These are phyloP conservation scores for Zophobas morio DNA, from an alignment of 1,140 invertebrate species.

Conservation along the genomic window DNA sequence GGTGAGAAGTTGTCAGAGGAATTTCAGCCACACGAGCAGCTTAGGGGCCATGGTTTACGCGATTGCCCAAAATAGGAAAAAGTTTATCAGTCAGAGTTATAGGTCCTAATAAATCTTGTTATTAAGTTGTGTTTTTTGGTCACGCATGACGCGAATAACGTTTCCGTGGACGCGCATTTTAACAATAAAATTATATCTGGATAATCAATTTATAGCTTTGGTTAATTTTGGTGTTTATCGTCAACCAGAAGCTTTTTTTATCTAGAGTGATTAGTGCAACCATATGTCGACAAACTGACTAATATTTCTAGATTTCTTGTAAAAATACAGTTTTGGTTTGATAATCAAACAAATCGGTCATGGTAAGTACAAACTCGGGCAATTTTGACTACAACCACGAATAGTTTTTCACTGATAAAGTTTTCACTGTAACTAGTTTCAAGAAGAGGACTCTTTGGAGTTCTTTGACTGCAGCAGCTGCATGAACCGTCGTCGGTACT, in stretches of 20 bases:
- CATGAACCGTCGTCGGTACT: constrained; percentile 68
- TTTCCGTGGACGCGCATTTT: too few relatives aligned
- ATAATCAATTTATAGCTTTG: too few relatives aligned
- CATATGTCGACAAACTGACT: too few relatives aligned
- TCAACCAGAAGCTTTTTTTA: not conserved
- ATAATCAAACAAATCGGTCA: not conserved
- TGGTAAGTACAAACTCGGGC: too few relatives aligned
- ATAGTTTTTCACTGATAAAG: too few relatives aligned
- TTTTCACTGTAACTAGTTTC: too few relatives aligned
- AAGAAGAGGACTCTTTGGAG: not conserved
- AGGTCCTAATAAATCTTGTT: constrained; percentile 45
- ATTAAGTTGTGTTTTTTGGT: not conserved
- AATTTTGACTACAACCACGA: too few relatives aligned
- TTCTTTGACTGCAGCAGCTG: constrained; percentile 1
- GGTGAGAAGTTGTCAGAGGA: constrained; percentile 73
- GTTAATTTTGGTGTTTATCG: not conserved
- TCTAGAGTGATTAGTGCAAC: too few relatives aligned
- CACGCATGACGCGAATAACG: too few relatives aligned
- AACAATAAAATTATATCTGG: too few relatives aligned
- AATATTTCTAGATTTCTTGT: too few relatives aligned
- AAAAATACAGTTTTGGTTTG: too few relatives aligned
- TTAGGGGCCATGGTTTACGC: constrained; percentile 91
- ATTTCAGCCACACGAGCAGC: constrained; percentile 82
- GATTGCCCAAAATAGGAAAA: constrained; percentile 82
- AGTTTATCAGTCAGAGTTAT: constrained; percentile 71